Base-by-base conservation (phyloP, 1,140 invertebrate genomes). In the Bombus superbus region DNA sequence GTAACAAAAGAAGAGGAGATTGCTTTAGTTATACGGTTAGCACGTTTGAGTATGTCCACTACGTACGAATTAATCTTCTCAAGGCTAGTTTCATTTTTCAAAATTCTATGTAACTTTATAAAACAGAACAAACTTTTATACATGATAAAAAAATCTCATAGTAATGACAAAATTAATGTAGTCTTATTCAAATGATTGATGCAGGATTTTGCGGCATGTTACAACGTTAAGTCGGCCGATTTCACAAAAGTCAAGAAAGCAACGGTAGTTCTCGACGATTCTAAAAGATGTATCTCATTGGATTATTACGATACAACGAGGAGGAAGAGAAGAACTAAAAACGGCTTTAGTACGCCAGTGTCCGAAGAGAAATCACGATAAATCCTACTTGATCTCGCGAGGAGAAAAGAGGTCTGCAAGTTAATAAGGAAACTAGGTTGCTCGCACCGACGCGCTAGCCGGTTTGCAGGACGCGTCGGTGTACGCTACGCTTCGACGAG, bases 401-500 rank as follows among this genome's bases (percentile, higher is more conserved):
- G 78, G 74, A 71, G 86, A 81, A 88, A 86, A 89, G 83, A 69
- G 79, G 71, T 73, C 68, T 66, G 69, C n/a, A 47, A 81, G 83
- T 89, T 91, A 92, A 92, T 85, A 87, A 89, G 91, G 88, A 91
- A 92, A 92, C 91, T 92, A 86, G 91, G 91, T 88, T 90, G 87
- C 71, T 69, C 38, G 71, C 72, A 72, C 66, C 75, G 83, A 86
- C 86, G 66, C 79, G 79, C 83, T 79, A 78, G 76, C 83, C 83
- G 82, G 86, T 84, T 87, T 87, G 69, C 86, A 81, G 66, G 76
- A 85, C 85, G 59, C 69, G 74, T 85, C 38, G 83, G 83, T 81
- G 84, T 85, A 81, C 38, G 47, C 32, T 40, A 77, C 44, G 79
- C 76, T 84, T 79, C 38, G 64, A 68, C n/a, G 38, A 47, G 25